A percentile compares a stretch with the other conserved stretches of the same genome.
phyloP scores from a whole-genome alignment of 2,797 vertebrate species.

The Gymnodraco acuticeps region DNA sequence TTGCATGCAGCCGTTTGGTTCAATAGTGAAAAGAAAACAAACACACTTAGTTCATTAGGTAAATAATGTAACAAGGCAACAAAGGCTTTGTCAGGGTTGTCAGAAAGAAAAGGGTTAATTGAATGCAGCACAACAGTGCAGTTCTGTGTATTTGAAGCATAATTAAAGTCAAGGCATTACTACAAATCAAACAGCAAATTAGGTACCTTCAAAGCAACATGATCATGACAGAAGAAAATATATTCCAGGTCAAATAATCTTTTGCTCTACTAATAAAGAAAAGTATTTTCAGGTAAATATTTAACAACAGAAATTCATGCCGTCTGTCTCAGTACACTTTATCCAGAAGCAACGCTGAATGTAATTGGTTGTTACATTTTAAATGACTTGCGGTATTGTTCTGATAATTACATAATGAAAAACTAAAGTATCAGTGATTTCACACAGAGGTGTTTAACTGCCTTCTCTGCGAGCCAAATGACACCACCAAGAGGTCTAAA shows the following conservation, averaged over 20 bases:
- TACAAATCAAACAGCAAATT: slow-evolving; percentile 47
- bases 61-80: slow-evolving; percentile 1
- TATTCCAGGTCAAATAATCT: slow-evolving; percentile 25
- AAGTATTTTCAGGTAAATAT: slow-evolving; percentile 35
- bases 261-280: slow-evolving; percentile 32
- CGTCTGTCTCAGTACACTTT: slow-evolving; percentile 40
- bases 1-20: neutral
- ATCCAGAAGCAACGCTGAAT: slow-evolving; percentile 21
- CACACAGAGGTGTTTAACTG: slow-evolving; percentile 29
- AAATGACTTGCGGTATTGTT: slow-evolving; percentile 39
- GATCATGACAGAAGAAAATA: slow-evolving; percentile 18
- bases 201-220: slow-evolving; percentile 32
- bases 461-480: slow-evolving; percentile 26
- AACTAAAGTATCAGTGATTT: slow-evolving; percentile 25
- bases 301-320: slow-evolving; percentile 57
- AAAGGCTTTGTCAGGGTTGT: neutral
- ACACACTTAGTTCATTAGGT: neutral
- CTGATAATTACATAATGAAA: slow-evolving; percentile 40
- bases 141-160: slow-evolving; percentile 38
- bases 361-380: slow-evolving; percentile 19
- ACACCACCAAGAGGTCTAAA: slow-evolving; percentile 33
- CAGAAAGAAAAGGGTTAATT: slow-evolving; percentile 19
- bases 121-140: slow-evolving; percentile 29
- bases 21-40: neutral
- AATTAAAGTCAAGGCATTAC: slow-evolving; percentile 35